Evolutionary conservation across 2,888 invertebrate genomes (phyloP), one percentile per base, ranked within the genome.

Genomic region (Phrixothrix hirtus): DNA sequence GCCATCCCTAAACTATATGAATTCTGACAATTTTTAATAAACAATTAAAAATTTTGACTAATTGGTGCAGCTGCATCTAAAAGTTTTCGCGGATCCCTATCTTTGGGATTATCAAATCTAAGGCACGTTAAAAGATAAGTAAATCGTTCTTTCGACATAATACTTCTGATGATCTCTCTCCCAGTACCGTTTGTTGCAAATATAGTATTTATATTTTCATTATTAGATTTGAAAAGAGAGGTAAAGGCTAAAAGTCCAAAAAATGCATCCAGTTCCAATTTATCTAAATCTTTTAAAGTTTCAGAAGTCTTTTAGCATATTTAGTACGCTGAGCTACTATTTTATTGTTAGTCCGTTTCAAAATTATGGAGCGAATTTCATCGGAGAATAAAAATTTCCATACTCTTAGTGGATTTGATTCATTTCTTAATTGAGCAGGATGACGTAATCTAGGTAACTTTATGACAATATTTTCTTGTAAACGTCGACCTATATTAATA

Each of bases 111-210:
- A n/a, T 35, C 35, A 35, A 35, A 35, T 4, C 6, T 35, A 1
- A 35, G 16, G 15, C 35, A 32, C 3, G 5, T 12, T 2, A 42
- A 16, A 16, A 42, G 31, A 30, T n/a, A 13, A 15, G 31, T 14
- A 42, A 26, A 42, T 42, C 42, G 13, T 29, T 31, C 27, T 16
- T 42, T 13, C 11, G 13, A 27, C 42, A 42, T 42, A 13, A 38
- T 17, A 10, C 32, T 15, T 9, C 14, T 6, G n/a, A 35, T 14
- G 12, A 32, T 13, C 6, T 32, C 32, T 14, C 32, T 32, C 2
- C 32, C 32, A 6, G 32, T 32, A 11, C 32, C 32, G n/a, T 11
- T 14, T 11, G 32, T 32, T 5, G 13, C 32, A 32, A 32, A 32
- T 14, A 6, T 12, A 3, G 15, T 14, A 32, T 32, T 3, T 6